These are phyloP conservation scores for Pachycephus smyrnensis DNA, from an alignment of 2,888 invertebrate genomes.

Conservation along the genomic window DNA sequence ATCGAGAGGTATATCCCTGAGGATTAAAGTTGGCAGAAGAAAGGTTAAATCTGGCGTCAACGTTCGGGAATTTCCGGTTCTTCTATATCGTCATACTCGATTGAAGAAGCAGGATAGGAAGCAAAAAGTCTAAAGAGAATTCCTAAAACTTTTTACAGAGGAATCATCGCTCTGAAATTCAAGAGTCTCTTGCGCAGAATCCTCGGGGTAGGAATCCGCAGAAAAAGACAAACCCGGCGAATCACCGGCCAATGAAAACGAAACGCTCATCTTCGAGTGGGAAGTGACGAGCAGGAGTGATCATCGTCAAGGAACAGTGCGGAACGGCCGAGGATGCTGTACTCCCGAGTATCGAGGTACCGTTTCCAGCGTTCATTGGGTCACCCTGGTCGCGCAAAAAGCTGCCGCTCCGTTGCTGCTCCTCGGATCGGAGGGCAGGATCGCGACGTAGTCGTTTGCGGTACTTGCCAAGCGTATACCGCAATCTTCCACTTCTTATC, in stretches of 20 bases:
- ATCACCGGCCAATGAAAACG: neutral
- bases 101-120: neutral
- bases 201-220: neutral
- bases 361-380: neutral
- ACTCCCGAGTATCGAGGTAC: neutral
- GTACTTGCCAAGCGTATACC: slow-evolving; percentile 20
- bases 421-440: neutral
- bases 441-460: neutral
- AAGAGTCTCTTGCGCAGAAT: neutral
- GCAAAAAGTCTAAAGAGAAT: neutral
- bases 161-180: neutral
- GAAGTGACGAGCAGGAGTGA: neutral
- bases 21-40: neutral
- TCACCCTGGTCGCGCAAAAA: neutral
- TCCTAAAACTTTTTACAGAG: neutral
- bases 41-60: neutral
- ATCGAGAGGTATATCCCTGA: neutral
- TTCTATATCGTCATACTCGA: neutral
- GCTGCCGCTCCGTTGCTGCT: neutral
- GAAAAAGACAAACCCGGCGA: neutral
- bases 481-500: slow-evolving; percentile 11
- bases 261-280: neutral
- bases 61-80: neutral
- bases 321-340: neutral
- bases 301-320: neutral